Evolutionary conservation across 2,888 invertebrate genomes (phyloP).

Genomic region (Latrodectus elegans): DNA sequence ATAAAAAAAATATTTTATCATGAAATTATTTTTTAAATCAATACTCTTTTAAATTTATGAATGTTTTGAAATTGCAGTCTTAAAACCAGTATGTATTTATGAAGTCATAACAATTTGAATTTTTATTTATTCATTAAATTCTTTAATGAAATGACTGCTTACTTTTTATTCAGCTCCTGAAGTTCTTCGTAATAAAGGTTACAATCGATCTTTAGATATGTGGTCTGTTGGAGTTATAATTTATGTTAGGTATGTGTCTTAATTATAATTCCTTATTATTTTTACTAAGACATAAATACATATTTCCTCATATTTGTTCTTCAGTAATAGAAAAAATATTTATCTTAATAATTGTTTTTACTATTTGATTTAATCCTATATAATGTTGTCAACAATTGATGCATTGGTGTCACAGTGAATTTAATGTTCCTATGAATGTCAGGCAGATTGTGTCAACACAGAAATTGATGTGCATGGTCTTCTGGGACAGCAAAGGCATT

Average conservation of each 20-base stretch:
- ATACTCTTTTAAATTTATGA: too few relatives aligned
- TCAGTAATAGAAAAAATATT: neutral
- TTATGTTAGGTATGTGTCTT: conserved; percentile 82
- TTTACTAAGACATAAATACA: neutral
- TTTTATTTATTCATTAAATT: neutral
- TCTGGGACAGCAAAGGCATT: too few relatives aligned
- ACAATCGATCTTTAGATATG: conserved; percentile 99
- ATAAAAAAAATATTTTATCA: too few relatives aligned
- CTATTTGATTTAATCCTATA: neutral
- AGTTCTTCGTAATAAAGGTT: conserved; percentile 97
- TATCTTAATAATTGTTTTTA: too few relatives aligned
- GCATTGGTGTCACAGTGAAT: too few relatives aligned
- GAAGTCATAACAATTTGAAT: neutral
- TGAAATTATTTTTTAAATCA: too few relatives aligned
- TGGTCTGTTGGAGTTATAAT: conserved; percentile 99
- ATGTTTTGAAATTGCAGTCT: too few relatives aligned
- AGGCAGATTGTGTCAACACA: too few relatives aligned
- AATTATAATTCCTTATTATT: neutral
- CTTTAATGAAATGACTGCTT: too few relatives aligned
- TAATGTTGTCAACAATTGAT: neutral
- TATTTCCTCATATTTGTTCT: neutral
- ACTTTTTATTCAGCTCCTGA: conserved; percentile 85
- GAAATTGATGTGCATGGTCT: too few relatives aligned
- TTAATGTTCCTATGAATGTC: too few relatives aligned
- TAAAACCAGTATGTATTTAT: too few relatives aligned